These are phyloP conservation scores for Drosophila setosimentum DNA, from an alignment of 2,888 invertebrate genomes.

Conservation along the genomic window DNA sequence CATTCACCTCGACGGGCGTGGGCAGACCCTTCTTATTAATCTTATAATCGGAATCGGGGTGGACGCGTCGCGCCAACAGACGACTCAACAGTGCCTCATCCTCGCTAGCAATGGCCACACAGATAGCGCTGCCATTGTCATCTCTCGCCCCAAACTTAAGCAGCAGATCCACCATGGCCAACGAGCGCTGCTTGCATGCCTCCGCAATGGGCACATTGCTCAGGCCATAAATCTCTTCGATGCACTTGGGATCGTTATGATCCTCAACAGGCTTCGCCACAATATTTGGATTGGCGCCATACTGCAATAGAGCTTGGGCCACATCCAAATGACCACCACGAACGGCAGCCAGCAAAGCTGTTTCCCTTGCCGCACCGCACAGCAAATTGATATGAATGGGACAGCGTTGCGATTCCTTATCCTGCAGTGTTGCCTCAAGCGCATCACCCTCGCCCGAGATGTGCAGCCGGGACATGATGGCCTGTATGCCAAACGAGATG, in stretches of 20 bases:
- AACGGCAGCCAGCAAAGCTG: slow-evolving; percentile 93
- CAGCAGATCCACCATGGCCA: slow-evolving; percentile 84
- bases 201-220: slow-evolving; percentile 85
- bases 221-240: slow-evolving; percentile 85
- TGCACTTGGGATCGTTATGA: slow-evolving; percentile 85
- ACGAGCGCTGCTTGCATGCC: slow-evolving; percentile 84
- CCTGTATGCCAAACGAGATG: slow-evolving; percentile 95
- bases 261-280: slow-evolving; percentile 86
- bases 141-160: slow-evolving; percentile 91
- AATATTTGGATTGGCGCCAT: slow-evolving; percentile 93
- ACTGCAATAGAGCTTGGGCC: slow-evolving; percentile 89
- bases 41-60: slow-evolving; percentile 96
- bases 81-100: slow-evolving; percentile 92
- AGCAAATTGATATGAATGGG: slow-evolving; percentile 91
- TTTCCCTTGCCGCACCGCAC: slow-evolving; percentile 92
- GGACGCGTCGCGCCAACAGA: slow-evolving; percentile 94
- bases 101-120: slow-evolving; percentile 90
- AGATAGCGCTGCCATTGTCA: slow-evolving; percentile 93
- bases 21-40: slow-evolving; percentile 94
- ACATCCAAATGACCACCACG: slow-evolving; percentile 91
- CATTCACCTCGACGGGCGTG: slow-evolving; percentile 85
- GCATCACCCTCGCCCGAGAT: slow-evolving; percentile 87
- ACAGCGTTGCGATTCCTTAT: slow-evolving; percentile 85
- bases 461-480: slow-evolving; percentile 93
- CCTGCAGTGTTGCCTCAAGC: slow-evolving; percentile 70